Evolutionary conservation across 1,140 invertebrate genomes (phyloP), one percentile per base, ranked within the genome.

Genomic region (Drosophila nigromelanica): DNA sequence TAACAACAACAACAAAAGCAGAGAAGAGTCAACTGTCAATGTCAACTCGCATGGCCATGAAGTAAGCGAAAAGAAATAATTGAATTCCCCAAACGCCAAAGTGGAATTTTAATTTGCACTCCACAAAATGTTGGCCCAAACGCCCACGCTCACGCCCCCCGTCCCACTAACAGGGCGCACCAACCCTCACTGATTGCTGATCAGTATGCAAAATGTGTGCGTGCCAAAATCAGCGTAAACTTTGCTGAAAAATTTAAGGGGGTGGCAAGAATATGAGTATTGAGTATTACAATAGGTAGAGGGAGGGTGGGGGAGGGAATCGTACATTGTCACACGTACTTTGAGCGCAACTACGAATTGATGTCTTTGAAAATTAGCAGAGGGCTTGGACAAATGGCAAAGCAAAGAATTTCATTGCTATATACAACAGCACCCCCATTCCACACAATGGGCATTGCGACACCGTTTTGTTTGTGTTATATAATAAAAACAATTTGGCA

Each of bases 171-270:
- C 43, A 11, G 5, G n/a, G 10, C 21, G 35, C 15, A 43, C 59
- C 40, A 63, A 64, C 42, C 54, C 58, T 59, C 69, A 42, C 69
- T 89, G 83, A 89, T 89, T 89, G 85, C 85, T 89, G 83, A 89
- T 89, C 83, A 89, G 83, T 89, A 89, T 89, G 83, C 83, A 89
- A 89, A 89, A 80, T 83, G 83, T 89, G 85, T 89, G 83, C 85
- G 79, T 89, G 80, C 75, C 76, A 83, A 83, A 89, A 87, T 89
- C 83, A 89, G 79, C 77, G 83, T 80, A 70, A 83, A 80, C 66
- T 80, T 77, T 55, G 52, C 55, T 64, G 51, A 50, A 50, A 55
- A 62, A 51, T 60, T 45, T 10, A 40, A 42, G 0, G 10, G 3
- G 21, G 42, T 55, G 33, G 42, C 30, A 43, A 12, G 63, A 73